phyloP scores from a whole-genome alignment of 2,888 invertebrate species.

The Caenorhabditis sulstoni region DNA sequence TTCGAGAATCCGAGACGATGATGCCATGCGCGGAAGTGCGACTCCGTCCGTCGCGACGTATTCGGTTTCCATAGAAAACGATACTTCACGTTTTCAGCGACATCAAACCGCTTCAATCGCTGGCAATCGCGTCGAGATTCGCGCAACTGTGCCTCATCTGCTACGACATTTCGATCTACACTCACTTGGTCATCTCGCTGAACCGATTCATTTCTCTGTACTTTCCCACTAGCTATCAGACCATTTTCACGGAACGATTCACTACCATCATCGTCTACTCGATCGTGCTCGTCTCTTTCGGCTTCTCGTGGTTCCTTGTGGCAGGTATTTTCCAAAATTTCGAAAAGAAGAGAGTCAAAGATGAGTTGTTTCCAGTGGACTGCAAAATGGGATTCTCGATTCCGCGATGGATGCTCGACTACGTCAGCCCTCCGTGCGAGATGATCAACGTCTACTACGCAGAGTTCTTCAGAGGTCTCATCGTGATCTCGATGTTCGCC shows the following conservation, averaged over 20 bases:
- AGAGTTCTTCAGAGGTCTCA: conserved; percentile 66
- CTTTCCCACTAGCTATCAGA: conserved; percentile 67
- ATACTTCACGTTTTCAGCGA: conserved; percentile 62
- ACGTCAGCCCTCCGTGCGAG: conserved; percentile 58
- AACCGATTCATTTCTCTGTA: conserved; percentile 71
- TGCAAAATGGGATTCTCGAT: conserved; percentile 68
- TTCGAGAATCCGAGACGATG: conserved; percentile 42
- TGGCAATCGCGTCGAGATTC: conserved; percentile 58
- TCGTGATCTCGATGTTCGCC: conserved; percentile 65
- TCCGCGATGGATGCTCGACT: conserved; percentile 69
- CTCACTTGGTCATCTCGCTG: conserved; percentile 67
- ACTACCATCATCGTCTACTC: conserved; percentile 58
- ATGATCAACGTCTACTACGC: conserved; percentile 64
- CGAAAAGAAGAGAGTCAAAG: no score
- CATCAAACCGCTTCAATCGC: conserved; percentile 57
- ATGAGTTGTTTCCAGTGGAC: conserved; percentile 47
- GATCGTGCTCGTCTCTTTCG: conserved; percentile 53
- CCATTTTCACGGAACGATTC: conserved; percentile 66
- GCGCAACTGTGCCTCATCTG: conserved; percentile 69
- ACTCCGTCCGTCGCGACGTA: conserved; percentile 39
- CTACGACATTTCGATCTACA: conserved; percentile 70
- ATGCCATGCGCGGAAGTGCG: conserved; percentile 53
- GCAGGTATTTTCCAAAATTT: no score
- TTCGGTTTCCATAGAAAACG: conserved; percentile 51
- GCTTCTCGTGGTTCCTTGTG: conserved; percentile 61